These are phyloP conservation scores for Salvelinus alpinus DNA, from an alignment of 2,113 vertebrate species.

Conservation along the genomic window DNA sequence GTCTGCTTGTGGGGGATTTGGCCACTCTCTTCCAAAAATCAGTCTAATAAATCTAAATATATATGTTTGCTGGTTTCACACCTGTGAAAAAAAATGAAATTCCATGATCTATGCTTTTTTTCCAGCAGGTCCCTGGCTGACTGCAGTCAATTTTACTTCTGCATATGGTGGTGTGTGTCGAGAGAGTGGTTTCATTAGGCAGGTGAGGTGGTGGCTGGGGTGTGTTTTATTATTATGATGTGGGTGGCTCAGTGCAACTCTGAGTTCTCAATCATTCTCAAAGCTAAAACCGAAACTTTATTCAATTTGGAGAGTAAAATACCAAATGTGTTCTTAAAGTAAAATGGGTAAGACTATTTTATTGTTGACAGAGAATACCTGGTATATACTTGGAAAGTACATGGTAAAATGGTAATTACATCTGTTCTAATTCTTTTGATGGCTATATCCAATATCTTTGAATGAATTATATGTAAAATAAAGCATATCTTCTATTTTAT, in stretches of 20 bases:
- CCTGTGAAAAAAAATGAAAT: slow-evolving; percentile 63
- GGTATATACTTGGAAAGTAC: too few species aligned
- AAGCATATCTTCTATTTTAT: too few species aligned
- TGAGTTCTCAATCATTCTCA: not conserved
- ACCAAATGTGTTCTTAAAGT: not conserved
- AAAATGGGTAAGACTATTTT: too few species aligned
- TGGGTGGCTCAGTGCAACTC: not conserved
- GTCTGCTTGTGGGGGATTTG: slow-evolving; percentile 45
- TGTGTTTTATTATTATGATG: slow-evolving; percentile 39
- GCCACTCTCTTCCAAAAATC: slow-evolving; percentile 58
- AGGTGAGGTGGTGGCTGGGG: slow-evolving; percentile 15
- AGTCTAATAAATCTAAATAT: slow-evolving; percentile 71
- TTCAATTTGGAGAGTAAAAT: not conserved
- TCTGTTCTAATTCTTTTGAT: too few species aligned
- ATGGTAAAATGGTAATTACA: too few species aligned
- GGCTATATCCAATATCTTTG: too few species aligned
- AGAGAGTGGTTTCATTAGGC: slow-evolving; percentile 32
- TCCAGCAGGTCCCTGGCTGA: slow-evolving; percentile 21
- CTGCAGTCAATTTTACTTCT: slow-evolving; percentile 62
- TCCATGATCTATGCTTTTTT: slow-evolving; percentile 63
- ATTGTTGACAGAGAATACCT: too few species aligned
- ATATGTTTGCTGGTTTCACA: slow-evolving; percentile 66
- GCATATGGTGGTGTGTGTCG: slow-evolving; percentile 16
- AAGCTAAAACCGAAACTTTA: not conserved
- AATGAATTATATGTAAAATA: too few species aligned